Conservation (phyloP, 2,888 invertebrate genomes). For the Tetheella fluctuosa region DNA sequence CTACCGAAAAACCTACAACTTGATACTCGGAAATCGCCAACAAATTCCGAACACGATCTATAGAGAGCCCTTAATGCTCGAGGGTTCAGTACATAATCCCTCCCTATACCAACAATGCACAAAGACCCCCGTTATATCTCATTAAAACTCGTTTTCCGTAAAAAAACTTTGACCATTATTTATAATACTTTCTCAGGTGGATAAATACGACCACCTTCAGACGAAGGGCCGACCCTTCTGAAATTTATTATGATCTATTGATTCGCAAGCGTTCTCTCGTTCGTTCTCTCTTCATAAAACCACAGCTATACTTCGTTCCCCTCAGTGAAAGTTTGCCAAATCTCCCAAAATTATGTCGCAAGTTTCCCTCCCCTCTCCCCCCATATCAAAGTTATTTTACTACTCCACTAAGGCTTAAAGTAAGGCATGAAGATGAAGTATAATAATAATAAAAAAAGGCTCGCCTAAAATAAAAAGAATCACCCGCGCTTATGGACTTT, state of each 20-base stretch:
- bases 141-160: constrained; percentile 20
- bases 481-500: not conserved
- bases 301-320: constrained; percentile 18
- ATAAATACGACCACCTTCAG: constrained; percentile 46
- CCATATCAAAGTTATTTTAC: constrained; percentile 71
- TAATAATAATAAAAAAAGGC: constrained; percentile 45
- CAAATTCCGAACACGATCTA: constrained; percentile 14
- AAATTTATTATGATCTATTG: constrained; percentile 74
- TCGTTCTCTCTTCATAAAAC: constrained; percentile 52
- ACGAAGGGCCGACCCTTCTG: constrained; percentile 37
- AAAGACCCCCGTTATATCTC: constrained; percentile 12
- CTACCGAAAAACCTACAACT: constrained; percentile 5
- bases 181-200: constrained; percentile 65
- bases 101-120: constrained; percentile 13
- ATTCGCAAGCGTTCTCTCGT: constrained; percentile 53
- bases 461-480: constrained; percentile 35
- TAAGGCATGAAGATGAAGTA: constrained; percentile 49
- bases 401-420: constrained; percentile 69
- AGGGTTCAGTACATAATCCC: constrained; percentile 12
- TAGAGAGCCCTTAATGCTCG: constrained; percentile 11
- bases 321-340: constrained; percentile 45
- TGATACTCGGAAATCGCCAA: constrained; percentile 11
- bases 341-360: constrained; percentile 65
- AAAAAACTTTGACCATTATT: constrained; percentile 64
- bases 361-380: constrained; percentile 38